These are phyloP conservation scores for Nothobranchius furzeri DNA, from an alignment of 2,113 vertebrate genomes.

Conservation along the genomic window DNA sequence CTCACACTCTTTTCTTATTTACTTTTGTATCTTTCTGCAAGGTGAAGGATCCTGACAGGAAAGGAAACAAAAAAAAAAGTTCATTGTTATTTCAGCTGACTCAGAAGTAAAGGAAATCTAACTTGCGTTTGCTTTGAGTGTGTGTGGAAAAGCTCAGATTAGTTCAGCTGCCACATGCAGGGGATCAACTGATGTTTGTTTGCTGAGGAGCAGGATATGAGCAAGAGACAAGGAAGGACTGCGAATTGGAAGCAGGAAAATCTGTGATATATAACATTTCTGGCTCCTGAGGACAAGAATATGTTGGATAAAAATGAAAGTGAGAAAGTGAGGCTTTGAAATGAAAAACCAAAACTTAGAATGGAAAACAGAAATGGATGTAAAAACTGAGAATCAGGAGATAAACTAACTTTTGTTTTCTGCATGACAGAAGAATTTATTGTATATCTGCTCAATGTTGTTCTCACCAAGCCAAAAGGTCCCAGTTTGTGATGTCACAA, in stretches of 20 bases:
- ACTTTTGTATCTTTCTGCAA: constrained; percentile 9
- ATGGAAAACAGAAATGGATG: not conserved
- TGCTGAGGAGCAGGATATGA: constrained; percentile 55
- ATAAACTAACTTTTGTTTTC: not conserved
- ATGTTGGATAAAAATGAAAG: constrained; percentile 2
- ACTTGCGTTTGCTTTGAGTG: constrained; percentile 39
- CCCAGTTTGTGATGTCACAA: too few relatives aligned
- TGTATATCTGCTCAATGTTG: too few relatives aligned
- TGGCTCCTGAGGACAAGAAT: constrained; percentile 10
- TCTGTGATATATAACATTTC: constrained; percentile 7
- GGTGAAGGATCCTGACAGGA: constrained; percentile 50
- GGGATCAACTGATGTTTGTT: constrained; percentile 68
- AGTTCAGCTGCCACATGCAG: constrained; percentile 46
- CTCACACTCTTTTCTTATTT: constrained; percentile 6
- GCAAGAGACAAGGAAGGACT: constrained; percentile 27
- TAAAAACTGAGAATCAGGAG: constrained; percentile 9
- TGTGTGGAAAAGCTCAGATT: constrained; percentile 53
- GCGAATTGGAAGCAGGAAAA: constrained; percentile 1
- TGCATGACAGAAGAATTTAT: too few relatives aligned
- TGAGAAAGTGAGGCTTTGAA: constrained; percentile 11
- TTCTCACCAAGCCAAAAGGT: too few relatives aligned
- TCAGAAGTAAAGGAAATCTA: constrained; percentile 59
- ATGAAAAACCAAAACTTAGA: constrained; percentile 5
- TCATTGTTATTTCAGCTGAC: constrained; percentile 69
- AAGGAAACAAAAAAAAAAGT: constrained; percentile 19